Evolutionary conservation across 2,113 vertebrate genomes (phyloP).

Genomic region (Rhadina sibilatrix): DNA sequence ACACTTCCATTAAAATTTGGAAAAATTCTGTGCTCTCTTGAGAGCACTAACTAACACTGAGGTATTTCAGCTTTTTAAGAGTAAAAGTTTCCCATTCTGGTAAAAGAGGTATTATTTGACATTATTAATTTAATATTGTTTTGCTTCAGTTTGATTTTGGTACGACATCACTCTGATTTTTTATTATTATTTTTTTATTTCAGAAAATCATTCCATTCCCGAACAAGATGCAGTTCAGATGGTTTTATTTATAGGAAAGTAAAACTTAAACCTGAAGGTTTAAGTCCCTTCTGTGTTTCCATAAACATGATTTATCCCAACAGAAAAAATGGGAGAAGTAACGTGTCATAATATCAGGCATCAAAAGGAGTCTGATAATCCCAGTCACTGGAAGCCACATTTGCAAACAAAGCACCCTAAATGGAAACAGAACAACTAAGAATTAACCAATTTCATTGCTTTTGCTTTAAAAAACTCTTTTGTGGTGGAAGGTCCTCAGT

Average conservation of each 20-base stretch:
- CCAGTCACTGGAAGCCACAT: slow-evolving; percentile 27
- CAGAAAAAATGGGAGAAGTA: slow-evolving; percentile 1
- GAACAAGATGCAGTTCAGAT: neutral
- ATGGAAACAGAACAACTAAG: slow-evolving; percentile 40
- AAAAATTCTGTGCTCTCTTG: neutral
- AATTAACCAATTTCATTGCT: neutral
- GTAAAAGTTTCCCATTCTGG: slow-evolving; percentile 28
- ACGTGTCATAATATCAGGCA: slow-evolving; percentile 54
- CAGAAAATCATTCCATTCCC: neutral
- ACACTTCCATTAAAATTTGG: neutral
- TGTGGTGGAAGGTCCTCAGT: neutral
- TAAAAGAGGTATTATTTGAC: slow-evolving; percentile 3
- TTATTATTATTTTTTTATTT: neutral
- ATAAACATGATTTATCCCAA: slow-evolving; percentile 53
- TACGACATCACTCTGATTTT: neutral
- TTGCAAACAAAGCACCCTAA: slow-evolving; percentile 34
- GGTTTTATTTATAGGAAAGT: slow-evolving; percentile 44
- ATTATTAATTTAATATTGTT: neutral
- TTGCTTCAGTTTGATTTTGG: neutral
- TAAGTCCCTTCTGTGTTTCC: slow-evolving; percentile 38
- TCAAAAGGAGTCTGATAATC: slow-evolving; percentile 43
- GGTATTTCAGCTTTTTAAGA: slow-evolving; percentile 31
- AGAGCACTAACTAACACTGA: neutral
- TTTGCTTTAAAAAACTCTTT: neutral
- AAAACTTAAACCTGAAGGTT: slow-evolving; percentile 43